Conservation (phyloP, 2,797 vertebrate genomes). For the Neosalanx taihuensis region DNA sequence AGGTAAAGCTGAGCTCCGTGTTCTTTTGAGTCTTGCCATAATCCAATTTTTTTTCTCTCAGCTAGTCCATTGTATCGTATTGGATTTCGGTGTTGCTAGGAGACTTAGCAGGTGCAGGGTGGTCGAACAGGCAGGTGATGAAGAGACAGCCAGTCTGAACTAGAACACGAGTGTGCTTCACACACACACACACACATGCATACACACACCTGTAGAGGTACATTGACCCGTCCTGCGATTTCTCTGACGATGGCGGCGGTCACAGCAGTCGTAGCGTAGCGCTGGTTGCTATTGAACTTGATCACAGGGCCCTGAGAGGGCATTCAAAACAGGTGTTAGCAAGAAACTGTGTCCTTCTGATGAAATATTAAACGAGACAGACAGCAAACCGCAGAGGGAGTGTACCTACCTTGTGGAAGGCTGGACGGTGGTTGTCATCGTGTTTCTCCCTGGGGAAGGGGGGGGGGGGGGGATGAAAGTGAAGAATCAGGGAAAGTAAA, state of each 20-base stretch:
- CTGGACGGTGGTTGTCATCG: constrained; percentile 92
- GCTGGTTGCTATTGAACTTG: constrained; percentile 97
- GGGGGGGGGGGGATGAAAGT: constrained; percentile 9
- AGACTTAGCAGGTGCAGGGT: constrained; percentile 13
- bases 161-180: too few species aligned
- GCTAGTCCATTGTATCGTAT: too few species aligned
- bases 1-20: too few species aligned
- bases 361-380: too few species aligned
- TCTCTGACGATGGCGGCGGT: constrained; percentile 86
- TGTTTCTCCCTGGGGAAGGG: constrained; percentile 85
- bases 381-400: too few species aligned
- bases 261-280: constrained; percentile 91
- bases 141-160: not conserved
- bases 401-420: constrained; percentile 88
- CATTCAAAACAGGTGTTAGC: not conserved
- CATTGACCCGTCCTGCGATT: constrained; percentile 75
- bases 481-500: not conserved
- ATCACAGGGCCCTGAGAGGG: constrained; percentile 85
- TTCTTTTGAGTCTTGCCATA: too few species aligned
- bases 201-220: constrained; percentile 86
- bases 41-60: too few species aligned
- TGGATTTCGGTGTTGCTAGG: constrained; percentile 31
- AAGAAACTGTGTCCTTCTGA: too few species aligned
- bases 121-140: constrained; percentile 6
- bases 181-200: constrained; percentile 3